These are phyloP conservation scores for Palythoa grandis DNA, from an alignment of 92 coral and sea anemone species.

Conservation along the genomic window DNA sequence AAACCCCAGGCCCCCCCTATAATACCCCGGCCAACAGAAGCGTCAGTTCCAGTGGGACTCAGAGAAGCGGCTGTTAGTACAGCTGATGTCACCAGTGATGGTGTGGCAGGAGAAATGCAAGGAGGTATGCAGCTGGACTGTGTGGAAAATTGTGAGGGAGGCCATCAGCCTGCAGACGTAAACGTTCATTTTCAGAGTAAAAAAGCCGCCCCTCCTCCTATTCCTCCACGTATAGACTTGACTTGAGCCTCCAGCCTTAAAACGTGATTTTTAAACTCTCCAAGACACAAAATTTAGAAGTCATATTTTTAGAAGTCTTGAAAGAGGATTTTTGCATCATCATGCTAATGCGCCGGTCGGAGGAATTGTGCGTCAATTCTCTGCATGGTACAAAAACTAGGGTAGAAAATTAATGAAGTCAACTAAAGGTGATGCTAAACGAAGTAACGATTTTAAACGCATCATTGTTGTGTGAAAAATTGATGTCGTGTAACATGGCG, in stretches of 20 bases:
- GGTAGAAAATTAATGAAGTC: too few species aligned
- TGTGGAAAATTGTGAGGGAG: conserved; percentile 4
- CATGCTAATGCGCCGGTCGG: too few species aligned
- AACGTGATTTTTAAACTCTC: not conserved
- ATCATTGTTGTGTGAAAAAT: too few species aligned
- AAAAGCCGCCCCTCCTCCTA: conserved; percentile 23
- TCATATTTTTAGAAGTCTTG: too few species aligned
- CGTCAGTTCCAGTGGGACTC: not conserved
- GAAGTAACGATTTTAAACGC: too few species aligned
- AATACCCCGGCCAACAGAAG: not conserved
- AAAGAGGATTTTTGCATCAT: too few species aligned
- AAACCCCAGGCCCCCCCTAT: not conserved
- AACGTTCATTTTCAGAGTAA: not conserved
- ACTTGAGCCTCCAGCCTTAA: conserved; percentile 3
- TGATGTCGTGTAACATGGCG: too few species aligned
- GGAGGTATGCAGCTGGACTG: not conserved
- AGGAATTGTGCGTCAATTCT: too few species aligned
- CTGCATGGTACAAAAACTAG: too few species aligned
- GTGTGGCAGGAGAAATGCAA: not conserved
- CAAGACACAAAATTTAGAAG: not conserved
- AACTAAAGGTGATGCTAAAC: too few species aligned
- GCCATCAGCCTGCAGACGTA: not conserved
- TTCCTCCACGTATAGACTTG: conserved; percentile 41
- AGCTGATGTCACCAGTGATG: not conserved
- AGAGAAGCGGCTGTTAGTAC: not conserved